Evolutionary conservation across 2,888 invertebrate genomes (phyloP), one percentile per base, ranked within the genome.

Genomic region (Cheilosia variabilis): DNA sequence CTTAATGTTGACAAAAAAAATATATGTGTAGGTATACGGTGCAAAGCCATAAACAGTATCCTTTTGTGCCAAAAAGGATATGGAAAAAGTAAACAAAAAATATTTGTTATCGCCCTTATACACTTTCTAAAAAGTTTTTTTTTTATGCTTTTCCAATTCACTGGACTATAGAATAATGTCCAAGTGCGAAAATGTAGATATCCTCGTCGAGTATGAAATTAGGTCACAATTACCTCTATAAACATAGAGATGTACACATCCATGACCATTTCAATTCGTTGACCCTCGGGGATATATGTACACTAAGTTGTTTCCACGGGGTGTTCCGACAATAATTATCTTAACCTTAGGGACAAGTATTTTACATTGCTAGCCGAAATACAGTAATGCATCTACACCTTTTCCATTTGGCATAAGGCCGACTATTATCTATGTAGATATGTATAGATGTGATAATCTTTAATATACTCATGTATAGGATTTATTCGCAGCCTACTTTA

Each of bases 71-170:
- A 31, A 53, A 57, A 45, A 45, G 55, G 45, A 69, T 34, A 34
- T 45, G 57, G 45, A 43, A 50, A 72, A 53, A 43, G 60, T 72
- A 63, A 71, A 43, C 41, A 71, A 41, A 34, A 72, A 65, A 65
- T 72, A 65, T 72, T 65, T 43, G 52, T 41, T 55, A 41, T 58
- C 58, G 72, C 65, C 65, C 73, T 66, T 60, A 43, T 50, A 37
- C 24, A 66, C 43, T 52, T 63, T 72, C 37, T 58, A 19, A 53
- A 72, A 73, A 66, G 72, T 58, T 68, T 47, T 57, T n/a, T 58
- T 66, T 80, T 73, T 22, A 66, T 80, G 52, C 60, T 73, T 73
- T 80, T 73, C 53, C 73, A 73, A 73, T 73, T 53, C 73, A 66
- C 53, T 66, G 66, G 37, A 43, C 72, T 65, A 57, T n/a, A 22